phyloP scores from a whole-genome alignment of 2,888 invertebrate species.

The Fragum sueziense region DNA sequence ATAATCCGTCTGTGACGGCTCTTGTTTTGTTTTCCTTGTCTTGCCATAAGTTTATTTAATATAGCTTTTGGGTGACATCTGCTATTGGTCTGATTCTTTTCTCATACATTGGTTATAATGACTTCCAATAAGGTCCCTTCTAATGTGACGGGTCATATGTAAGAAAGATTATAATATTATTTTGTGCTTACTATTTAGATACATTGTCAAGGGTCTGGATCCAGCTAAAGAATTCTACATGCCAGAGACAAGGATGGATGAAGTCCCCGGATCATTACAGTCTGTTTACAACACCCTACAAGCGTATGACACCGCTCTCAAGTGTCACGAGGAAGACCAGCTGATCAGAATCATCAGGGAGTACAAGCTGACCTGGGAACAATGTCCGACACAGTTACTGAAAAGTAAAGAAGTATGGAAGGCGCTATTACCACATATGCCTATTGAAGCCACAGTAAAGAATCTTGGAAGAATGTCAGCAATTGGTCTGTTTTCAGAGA shows the following conservation, averaged over 20 bases:
- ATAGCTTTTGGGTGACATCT: too few species aligned
- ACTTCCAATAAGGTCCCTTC: too few species aligned
- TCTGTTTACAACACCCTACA: conserved; percentile 67
- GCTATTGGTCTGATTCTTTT: too few species aligned
- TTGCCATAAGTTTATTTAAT: too few species aligned
- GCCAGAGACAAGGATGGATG: conserved; percentile 19
- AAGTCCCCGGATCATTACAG: conserved; percentile 1
- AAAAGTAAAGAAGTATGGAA: conserved; percentile 86
- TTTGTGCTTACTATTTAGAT: too few species aligned
- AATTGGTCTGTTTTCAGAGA: conserved; percentile 48
- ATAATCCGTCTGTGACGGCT: too few species aligned
- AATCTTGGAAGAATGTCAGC: conserved; percentile 74
- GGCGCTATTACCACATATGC: conserved; percentile 80
- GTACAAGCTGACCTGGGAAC: conserved; percentile 86
- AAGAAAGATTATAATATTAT: too few species aligned
- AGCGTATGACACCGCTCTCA: conserved; percentile 71
- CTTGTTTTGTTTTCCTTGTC: too few species aligned
- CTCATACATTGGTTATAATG: too few species aligned
- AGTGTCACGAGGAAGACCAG: conserved; percentile 52
- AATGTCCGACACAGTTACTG: conserved; percentile 87
- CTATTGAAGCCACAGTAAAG: conserved; percentile 81
- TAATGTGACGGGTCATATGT: too few species aligned
- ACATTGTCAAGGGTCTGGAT: conserved; percentile 71
- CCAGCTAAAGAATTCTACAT: conserved; percentile 66
- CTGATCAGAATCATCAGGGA: conserved; percentile 72